Base-by-base conservation (phyloP, 2,113 vertebrate species). In the Paradisaea rubra region DNA sequence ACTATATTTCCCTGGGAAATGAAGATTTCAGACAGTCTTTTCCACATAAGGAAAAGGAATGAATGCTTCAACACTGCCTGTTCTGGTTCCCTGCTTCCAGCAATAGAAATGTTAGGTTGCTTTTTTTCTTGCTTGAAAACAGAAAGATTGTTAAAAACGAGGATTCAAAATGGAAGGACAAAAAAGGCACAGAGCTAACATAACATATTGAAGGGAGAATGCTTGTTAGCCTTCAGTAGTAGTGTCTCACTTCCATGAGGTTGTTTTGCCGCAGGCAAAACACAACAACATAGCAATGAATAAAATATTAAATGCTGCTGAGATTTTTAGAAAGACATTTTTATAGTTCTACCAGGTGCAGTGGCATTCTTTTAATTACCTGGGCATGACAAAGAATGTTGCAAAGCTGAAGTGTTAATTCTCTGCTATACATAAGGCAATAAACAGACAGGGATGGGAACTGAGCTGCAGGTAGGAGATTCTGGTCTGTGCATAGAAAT, bases 311-410 rank as follows among this genome's bases (percentile, higher is more conserved):
- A 91, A 91, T 84, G 49, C 65, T 86, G 61, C 54, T 35, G 57
- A 90, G 61, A 53, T 81, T 88, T 95, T 93, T 90, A 93, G 78
- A 89, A 85, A 78, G 89, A 77, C 49, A 30, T 87, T 91, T 86
- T 85, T 79, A 70, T 83, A 82, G 81, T 61, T 76, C 45, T 83
- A 2, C 39, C 87, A 86, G 83, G 74, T 72, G 52, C 45, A 72
- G 57, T 66, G 78, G 66, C 53, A 82, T 86, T 88, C 57, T 83
- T 83, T 83, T 90, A 93, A 94, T 95, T 93, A 90, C 77, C 65
- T 86, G 80, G 87, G 73, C 79, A 86, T 90, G 90, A 91, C 68
- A 84, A 76, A 76, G 73, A 73, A 59, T 57, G 68, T 57, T 78
- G 37, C 69, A 50, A 68, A 88, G 72, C 56, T 72, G 33, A 54